Conservation (phyloP, 2,113 vertebrate genomes). For the Macquaria australasica region DNA sequence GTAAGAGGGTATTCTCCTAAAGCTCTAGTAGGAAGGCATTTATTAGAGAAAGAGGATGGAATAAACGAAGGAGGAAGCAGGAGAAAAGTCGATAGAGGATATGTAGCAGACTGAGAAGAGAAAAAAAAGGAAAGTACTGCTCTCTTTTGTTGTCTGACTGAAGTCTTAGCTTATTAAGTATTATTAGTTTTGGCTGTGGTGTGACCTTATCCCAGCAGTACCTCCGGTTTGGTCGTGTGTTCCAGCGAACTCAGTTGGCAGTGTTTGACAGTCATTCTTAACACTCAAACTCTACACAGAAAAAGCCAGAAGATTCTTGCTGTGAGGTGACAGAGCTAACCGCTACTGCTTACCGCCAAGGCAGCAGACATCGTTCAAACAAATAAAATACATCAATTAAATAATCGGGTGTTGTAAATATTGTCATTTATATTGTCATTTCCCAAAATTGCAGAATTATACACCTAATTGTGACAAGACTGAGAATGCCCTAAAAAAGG, state of each 20-base stretch:
- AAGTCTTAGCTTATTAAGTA: conserved; percentile 49
- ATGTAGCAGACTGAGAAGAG: conserved; percentile 14
- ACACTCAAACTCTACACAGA: conserved; percentile 6
- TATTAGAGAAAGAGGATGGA: conserved; percentile 20
- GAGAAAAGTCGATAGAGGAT: conserved; percentile 24
- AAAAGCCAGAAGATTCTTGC: background rate
- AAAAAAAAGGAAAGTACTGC: background rate
- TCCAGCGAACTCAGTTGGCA: conserved; percentile 43
- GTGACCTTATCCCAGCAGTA: conserved; percentile 44
- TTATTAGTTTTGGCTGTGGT: conserved; percentile 55
- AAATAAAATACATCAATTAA: background rate
- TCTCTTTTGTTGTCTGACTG: conserved; percentile 31
- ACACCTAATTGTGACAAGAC: background rate
- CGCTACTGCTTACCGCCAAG: background rate
- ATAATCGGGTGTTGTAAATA: background rate
- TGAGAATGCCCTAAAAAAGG: background rate
- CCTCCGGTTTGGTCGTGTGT: conserved; percentile 42
- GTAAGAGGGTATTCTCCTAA: background rate
- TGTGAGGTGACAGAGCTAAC: background rate
- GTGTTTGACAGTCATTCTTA: background rate
- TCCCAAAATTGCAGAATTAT: background rate
- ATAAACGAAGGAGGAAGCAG: conserved; percentile 14
- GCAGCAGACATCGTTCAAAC: background rate
- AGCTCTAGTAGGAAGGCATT: conserved; percentile 16
- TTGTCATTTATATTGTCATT: background rate